Base-by-base conservation (phyloP, 2,888 invertebrate genomes). In the Syrista parreyssii region DNA sequence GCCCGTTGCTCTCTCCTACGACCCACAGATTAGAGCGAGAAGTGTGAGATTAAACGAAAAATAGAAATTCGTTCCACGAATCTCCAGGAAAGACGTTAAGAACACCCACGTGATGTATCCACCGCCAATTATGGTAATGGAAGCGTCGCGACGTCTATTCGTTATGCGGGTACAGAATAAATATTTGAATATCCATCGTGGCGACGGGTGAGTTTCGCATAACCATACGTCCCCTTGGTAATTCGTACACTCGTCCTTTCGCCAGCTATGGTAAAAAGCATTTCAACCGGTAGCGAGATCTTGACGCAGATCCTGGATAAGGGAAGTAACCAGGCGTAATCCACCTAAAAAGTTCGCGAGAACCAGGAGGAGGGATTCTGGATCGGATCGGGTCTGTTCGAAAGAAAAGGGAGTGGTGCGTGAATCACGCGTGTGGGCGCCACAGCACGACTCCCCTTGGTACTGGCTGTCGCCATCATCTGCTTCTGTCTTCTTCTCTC, bases 391-490 rank as follows among this genome's bases (percentile, higher is more conserved):
- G 77, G 73, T 81, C 72, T 75, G 79, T 75, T 77, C 76, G 36
- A 77, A 71, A 55, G 55, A 33, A 12, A 68, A 82, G 79, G 76
- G 79, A 82, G 80, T 81, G 83, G 84, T 82, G 79, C 82, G 82
- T 85, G 85, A 86, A 84, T 87, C 86, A 86, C 82, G 81, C 80
- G 83, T 83, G 86, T 86, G 83, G 86, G 86, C 85, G 85, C 83
- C 80, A 82, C 80, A 74, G 78, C 68, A 73, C 74, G 68, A 23
- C 75, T 32, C 71, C 40, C 72, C 31, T 35, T 33, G 36, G 30
- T 34, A 34, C 33, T 55, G 74, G 68, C 73, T 55, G 34, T 30
- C 30, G 1, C 68, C 32, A 23, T 23, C 55, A 3, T 55, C 31
- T 30, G 71, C 71, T 31, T 71, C 71, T 31, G 71, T 71, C 71